Conservation (phyloP, 1,140 invertebrate genomes). For the Drosophila repletoides region DNA sequence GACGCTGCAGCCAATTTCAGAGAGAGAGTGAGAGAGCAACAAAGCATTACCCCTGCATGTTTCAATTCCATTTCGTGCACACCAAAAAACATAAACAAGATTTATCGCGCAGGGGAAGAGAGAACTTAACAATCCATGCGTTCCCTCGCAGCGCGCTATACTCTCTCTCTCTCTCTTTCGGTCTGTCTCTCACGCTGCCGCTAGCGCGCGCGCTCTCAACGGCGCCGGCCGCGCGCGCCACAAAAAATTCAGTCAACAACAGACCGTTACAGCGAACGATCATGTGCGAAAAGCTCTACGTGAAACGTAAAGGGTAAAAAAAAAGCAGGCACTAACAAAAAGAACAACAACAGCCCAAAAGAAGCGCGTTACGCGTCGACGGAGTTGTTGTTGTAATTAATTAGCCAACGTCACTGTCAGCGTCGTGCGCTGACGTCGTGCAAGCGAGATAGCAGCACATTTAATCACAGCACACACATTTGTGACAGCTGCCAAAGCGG, state of each 20-base stretch:
- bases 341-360: too few relatives aligned
- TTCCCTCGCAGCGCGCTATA: not conserved
- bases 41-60: conserved; percentile 51
- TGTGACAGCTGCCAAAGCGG: conserved; percentile 43
- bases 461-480: conserved; percentile 69
- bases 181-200: conserved; percentile 8
- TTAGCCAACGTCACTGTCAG: conserved; percentile 52
- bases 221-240: conserved; percentile 37
- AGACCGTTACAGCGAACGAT: conserved; percentile 75
- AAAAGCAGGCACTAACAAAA: too few relatives aligned
- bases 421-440: too few relatives aligned
- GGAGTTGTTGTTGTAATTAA: conserved; percentile 59
- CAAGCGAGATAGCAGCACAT: conserved; percentile 58
- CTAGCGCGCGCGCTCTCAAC: conserved; percentile 9
- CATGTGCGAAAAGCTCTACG: conserved; percentile 64
- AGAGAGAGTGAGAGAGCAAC: conserved; percentile 18
- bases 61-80: conserved; percentile 55
- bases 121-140: conserved; percentile 26
- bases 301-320: conserved; percentile 37
- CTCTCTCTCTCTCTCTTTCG: conserved; percentile 24
- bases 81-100: conserved; percentile 56
- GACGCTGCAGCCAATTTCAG: conserved; percentile 41
- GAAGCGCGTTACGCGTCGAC: conserved; percentile 25
- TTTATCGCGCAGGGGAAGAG: conserved; percentile 58
- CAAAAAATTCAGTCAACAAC: conserved; percentile 63